A percentile compares a stretch with the other conserved stretches of the same genome.
phyloP scores from a whole-genome alignment of 2,888 invertebrate genomes.

The Pollenia labialis region DNA sequence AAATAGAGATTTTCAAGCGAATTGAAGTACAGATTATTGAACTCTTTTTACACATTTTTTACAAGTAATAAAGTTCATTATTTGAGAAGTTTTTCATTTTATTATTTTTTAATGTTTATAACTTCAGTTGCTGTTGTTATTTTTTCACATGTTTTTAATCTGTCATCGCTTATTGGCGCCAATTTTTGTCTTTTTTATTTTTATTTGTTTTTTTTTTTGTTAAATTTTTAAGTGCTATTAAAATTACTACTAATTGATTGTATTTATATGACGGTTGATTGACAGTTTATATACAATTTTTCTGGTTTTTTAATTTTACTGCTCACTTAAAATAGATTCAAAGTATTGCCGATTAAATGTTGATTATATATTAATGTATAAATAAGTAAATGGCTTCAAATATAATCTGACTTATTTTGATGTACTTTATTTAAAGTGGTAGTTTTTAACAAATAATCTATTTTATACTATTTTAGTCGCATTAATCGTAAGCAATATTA shows the following conservation, averaged over 20 bases:
- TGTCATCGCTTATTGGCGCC: slow-evolving; percentile 64
- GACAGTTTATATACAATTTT: slow-evolving; percentile 8
- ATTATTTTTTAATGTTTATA: not conserved
- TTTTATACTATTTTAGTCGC: too few relatives aligned
- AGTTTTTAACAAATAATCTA: too few relatives aligned
- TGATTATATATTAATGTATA: not conserved
- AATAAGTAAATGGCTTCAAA: too few relatives aligned
- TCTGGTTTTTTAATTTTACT: not conserved
- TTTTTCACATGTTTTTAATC: slow-evolving; percentile 43
- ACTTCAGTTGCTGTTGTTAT: slow-evolving; percentile 5
- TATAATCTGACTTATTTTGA: too few relatives aligned
- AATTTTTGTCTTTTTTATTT: slow-evolving; percentile 38
- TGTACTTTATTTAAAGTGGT: too few relatives aligned
- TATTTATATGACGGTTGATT: slow-evolving; percentile 37
- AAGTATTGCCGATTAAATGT: not conserved
- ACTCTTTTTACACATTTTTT: not conserved
- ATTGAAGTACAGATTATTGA: slow-evolving; percentile 25
- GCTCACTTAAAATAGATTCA: slow-evolving; percentile 6
- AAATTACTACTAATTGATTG: slow-evolving; percentile 60
- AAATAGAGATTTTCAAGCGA: not conserved
- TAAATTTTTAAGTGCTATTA: slow-evolving; percentile 46
- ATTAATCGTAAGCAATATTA: too few relatives aligned
- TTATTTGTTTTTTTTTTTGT: slow-evolving; percentile 27
- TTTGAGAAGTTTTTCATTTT: not conserved
- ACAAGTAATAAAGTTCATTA: not conserved